Evolutionary conservation across 2,888 invertebrate genomes (phyloP), one percentile per base, ranked within the genome.

Genomic region (Athalia cordata): DNA sequence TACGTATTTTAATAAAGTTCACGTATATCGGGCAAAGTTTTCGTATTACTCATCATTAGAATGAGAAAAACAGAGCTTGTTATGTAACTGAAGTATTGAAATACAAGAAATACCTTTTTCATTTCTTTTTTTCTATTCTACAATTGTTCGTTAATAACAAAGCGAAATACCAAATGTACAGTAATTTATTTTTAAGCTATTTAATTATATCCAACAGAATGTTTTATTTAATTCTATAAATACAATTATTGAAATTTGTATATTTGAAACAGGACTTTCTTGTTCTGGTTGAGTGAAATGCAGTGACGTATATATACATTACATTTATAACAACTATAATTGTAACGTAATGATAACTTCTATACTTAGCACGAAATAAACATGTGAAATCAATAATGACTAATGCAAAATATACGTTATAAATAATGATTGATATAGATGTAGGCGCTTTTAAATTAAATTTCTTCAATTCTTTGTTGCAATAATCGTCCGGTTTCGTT

Each of bases 211-310:
- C 82, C 81, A 86, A 86, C 84, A 85, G 84, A 85, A 85, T 67
- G 57, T 64, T 59, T 83, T 82, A 81, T 81, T 83, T 84, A 85
- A 84, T 80, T 85, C 84, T 84, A 84, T 86, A 86, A 84, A 87
- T 87, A 87, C 85, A 86, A 84, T 81, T 83, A 81, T 79, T 29
- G 11, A 47, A 9, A 45, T 47, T 47, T 47, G 11, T 15, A 43
- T 65, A 45, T 43, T 65, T 65, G 1, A 9, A 65, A 65, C n/a
- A 65, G 45, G 64, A 43, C 64, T 13, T 13, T 64, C 45, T 76
- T 1, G n/a, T 13, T 64, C 49, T 15, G 13, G 11, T 50, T 7
- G 45, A 76, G 75, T n/a, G 50, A 64, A 47, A 49, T 76, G 61
- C 62, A 64, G 29, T 61, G 64, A 65, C 64, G 64, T 65, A 65